Conservation (phyloP, 1,140 invertebrate genomes). For the Zaprionus ornatus region DNA sequence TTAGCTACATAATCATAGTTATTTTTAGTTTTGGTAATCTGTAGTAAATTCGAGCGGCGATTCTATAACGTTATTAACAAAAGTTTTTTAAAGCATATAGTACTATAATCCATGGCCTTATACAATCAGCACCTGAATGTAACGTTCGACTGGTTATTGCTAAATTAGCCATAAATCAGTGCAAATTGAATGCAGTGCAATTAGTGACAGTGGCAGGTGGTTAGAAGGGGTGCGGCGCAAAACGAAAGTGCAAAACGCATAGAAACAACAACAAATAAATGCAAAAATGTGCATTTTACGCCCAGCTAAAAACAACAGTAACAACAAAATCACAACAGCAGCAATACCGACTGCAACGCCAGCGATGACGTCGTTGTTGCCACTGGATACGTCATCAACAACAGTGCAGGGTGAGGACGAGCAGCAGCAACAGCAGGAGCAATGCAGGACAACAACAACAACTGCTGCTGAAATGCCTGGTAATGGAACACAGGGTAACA, state of each 20-base stretch:
- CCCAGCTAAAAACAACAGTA: constrained; percentile 14
- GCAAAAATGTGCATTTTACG: constrained; percentile 26
- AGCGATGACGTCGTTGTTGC: constrained; percentile 60
- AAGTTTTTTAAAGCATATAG: too few species aligned
- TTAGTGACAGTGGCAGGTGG: background rate
- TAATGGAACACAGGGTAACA: background rate
- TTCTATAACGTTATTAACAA: too few species aligned
- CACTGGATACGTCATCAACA: constrained; percentile 63
- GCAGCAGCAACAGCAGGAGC: constrained; percentile 13
- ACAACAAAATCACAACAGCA: constrained; percentile 5
- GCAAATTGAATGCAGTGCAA: constrained; percentile 28
- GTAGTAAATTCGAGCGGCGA: too few species aligned
- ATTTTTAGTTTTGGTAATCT: too few species aligned
- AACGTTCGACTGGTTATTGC: too few species aligned
- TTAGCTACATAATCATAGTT: too few species aligned
- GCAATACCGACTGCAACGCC: constrained; percentile 3
- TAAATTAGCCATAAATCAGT: constrained; percentile 13
- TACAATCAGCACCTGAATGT: too few species aligned
- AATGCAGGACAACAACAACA: constrained; percentile 1
- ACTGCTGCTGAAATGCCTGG: constrained; percentile 3
- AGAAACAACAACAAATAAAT: constrained; percentile 6
- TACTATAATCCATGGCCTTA: too few species aligned
- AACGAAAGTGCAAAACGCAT: constrained; percentile 63
- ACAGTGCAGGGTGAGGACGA: constrained; percentile 32
- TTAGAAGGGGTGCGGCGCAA: background rate